phyloP scores from a whole-genome alignment of 1,140 invertebrate genomes.

The Ips nitidus region DNA sequence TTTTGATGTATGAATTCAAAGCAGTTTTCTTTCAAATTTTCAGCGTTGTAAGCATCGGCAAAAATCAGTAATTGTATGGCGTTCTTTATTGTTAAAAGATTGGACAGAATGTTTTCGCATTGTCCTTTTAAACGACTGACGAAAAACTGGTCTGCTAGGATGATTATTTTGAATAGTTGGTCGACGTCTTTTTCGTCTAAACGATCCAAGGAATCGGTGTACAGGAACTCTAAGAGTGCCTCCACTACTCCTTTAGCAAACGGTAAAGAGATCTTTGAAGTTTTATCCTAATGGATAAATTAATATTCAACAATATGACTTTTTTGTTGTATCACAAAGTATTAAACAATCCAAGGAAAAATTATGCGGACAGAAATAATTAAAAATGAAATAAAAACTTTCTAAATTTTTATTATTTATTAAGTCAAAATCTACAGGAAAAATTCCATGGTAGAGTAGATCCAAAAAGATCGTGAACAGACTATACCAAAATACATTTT shows the following conservation, averaged over 20 bases:
- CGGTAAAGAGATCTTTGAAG: constrained; percentile 39
- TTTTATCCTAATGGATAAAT: constrained; percentile 39
- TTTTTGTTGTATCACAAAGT: neutral
- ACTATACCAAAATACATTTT: too few relatives aligned
- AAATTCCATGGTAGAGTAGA: too few relatives aligned
- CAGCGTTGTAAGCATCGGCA: constrained; percentile 66
- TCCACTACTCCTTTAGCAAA: constrained; percentile 53
- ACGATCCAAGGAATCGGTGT: constrained; percentile 62
- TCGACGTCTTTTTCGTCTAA: constrained; percentile 60
- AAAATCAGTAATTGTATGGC: constrained; percentile 68
- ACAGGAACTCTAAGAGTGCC: constrained; percentile 67
- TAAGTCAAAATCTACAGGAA: too few relatives aligned
- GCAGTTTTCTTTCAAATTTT: constrained; percentile 65
- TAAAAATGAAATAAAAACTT: too few relatives aligned
- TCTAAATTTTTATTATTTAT: too few relatives aligned
- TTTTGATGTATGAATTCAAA: constrained; percentile 74
- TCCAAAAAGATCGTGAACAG: too few relatives aligned
- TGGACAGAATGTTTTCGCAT: constrained; percentile 65
- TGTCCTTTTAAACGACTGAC: constrained; percentile 64
- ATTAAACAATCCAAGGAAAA: too few relatives aligned
- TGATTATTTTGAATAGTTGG: constrained; percentile 65
- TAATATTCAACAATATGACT: neutral
- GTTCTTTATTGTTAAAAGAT: constrained; percentile 68
- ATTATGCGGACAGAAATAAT: too few relatives aligned
- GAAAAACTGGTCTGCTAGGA: constrained; percentile 71